Conservation (phyloP, 2,113 vertebrate species). For the Pedionomus torquatus region DNA sequence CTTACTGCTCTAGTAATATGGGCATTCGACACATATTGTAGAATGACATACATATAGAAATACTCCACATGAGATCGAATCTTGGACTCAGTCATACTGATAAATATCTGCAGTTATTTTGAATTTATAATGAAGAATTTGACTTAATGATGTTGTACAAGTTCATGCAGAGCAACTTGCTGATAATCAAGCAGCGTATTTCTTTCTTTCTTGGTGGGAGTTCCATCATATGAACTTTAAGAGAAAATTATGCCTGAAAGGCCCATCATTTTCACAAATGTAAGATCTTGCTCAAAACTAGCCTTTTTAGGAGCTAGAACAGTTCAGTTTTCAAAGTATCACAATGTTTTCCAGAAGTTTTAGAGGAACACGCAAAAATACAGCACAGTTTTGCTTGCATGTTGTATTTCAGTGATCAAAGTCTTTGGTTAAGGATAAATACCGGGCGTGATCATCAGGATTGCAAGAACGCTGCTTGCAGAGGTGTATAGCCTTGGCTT, state of each 20-base stretch:
- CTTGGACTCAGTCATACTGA: not conserved
- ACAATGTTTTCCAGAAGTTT: not conserved
- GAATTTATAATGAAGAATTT: conserved; percentile 55
- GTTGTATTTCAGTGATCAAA: not conserved
- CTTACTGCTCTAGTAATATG: not conserved
- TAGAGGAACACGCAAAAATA: not conserved
- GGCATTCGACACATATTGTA: not conserved
- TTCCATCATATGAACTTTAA: not conserved
- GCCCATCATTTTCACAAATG: not conserved
- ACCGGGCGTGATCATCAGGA: not conserved
- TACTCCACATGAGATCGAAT: not conserved
- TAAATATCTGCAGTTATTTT: conserved; percentile 57
- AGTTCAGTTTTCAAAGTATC: not conserved
- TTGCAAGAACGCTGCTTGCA: not conserved
- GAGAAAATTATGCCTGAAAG: not conserved
- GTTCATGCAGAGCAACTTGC: conserved; percentile 36
- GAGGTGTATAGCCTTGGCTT: not conserved
- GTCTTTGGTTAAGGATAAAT: not conserved
- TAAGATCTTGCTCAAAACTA: not conserved
- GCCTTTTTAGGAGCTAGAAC: not conserved
- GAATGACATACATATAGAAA: not conserved
- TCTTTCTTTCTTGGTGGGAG: conserved; percentile 38
- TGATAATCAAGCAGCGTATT: conserved; percentile 4
- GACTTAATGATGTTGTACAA: conserved; percentile 30
- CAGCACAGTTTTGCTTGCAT: not conserved